Evolutionary conservation across 2,888 invertebrate genomes (phyloP), one percentile per base, ranked within the genome.

Genomic region (Trichopoda pennipes): DNA sequence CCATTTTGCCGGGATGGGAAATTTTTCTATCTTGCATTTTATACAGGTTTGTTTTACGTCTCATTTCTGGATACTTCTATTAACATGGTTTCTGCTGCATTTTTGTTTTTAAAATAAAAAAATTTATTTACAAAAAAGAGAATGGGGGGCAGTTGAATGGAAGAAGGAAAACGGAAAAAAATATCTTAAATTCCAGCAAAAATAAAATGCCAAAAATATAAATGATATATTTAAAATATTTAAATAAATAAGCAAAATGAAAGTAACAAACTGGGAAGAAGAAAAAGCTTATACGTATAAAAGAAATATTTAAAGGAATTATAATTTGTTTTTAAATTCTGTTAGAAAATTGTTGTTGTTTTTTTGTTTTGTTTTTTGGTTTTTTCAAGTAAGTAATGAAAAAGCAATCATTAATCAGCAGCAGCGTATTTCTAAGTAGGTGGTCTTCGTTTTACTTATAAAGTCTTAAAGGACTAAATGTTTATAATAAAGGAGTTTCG

Each of bases 91-190:
- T 44, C 28, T 53, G 49, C 61, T 51, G 28, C 16, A 32, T 51
- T 63, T 58, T 69, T 58, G 28, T 38, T 38, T 19, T 75, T 61
- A 72, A 75, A 64, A 61, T 55, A 81, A 81, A 75, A 66, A 78
- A 82, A 64, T 82, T 82, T 82, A 82, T 82, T 82, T 82, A 82
- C 78, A 81, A 70, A 75, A 28, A 66, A 68, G 17, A 44, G 38
- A 73, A 72, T 61, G 19, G 38, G 19, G 47, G 21, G 49, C 63
- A 70, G 56, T 38, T 53, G 35, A 17, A 60, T 68, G 68, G 60
- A 14, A 60, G 60, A 42, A n/a, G 42, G 69, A 60, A 14, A 61
- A 19, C n/a, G n/a, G n/a, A 28, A 16, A 16, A 3, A 28, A 69
- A 17, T 23, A 2, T 35, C 16, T 61, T 16, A 21, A 63, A 77